Conservation (phyloP, 2,113 vertebrate species). For the Rhineura floridana region DNA sequence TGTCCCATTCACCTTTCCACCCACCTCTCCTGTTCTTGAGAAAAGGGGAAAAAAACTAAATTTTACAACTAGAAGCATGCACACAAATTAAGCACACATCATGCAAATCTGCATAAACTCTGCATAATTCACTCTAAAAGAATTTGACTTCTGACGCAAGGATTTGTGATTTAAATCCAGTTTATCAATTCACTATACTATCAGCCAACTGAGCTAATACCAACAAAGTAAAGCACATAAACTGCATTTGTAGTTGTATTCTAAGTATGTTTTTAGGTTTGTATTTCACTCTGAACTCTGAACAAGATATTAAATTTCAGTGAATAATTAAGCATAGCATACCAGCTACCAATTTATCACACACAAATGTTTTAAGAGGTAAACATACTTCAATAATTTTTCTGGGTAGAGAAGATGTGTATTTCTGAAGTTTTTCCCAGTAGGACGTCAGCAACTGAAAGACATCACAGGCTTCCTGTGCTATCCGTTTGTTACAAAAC, state of each 20-base stretch:
- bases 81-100: neutral
- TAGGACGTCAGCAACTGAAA: conserved; percentile 93
- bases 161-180: neutral
- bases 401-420: conserved; percentile 85
- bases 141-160: no score
- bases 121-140: neutral
- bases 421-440: conserved; percentile 90
- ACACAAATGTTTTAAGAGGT: conserved; percentile 1
- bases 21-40: neutral
- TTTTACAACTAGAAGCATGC: neutral
- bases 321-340: conserved; percentile 34
- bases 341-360: rapidly evolving
- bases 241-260: neutral
- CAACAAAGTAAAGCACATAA: neutral
- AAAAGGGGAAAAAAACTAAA: neutral
- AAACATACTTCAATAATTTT: conserved; percentile 92
- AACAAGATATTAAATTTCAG: neutral
- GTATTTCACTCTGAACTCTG: no score
- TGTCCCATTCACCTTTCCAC: neutral
- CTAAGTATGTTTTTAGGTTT: neutral
- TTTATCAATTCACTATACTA: neutral
- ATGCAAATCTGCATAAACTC: neutral
- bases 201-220: neutral
- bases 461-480: conserved; percentile 92
- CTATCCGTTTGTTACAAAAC: conserved; percentile 94